phyloP scores from a whole-genome alignment of 2,888 invertebrate genomes.

The Leucophora obtusa region DNA sequence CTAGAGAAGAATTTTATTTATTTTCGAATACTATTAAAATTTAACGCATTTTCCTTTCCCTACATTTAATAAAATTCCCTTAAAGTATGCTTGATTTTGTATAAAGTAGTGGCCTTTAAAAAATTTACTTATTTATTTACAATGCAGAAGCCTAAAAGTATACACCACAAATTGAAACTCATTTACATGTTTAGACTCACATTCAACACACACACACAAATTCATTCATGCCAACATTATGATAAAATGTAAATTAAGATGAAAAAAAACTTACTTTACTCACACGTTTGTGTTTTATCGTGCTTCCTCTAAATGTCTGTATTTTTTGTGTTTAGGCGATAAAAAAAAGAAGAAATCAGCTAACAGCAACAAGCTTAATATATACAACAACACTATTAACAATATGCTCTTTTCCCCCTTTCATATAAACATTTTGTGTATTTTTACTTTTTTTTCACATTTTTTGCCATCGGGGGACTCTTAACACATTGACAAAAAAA shows the following conservation, averaged over 20 bases:
- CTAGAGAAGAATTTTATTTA: too few species aligned
- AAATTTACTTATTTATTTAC: too few species aligned
- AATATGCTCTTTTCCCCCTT: constrained; percentile 9
- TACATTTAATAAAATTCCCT: too few species aligned
- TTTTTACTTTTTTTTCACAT: background rate
- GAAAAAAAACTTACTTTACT: background rate
- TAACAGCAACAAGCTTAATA: constrained; percentile 48
- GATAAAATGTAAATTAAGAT: constrained; percentile 42
- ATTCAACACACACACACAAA: background rate
- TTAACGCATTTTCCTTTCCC: too few species aligned
- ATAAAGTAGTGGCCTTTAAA: too few species aligned
- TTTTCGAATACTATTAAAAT: too few species aligned
- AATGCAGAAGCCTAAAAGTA: constrained; percentile 28
- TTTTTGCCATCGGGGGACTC: constrained; percentile 46
- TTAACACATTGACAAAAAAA: constrained; percentile 49
- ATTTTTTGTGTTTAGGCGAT: background rate
- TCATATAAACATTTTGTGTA: constrained; percentile 2
- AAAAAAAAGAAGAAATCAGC: constrained; percentile 21
- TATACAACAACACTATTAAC: constrained; percentile 22
- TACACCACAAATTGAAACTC: constrained; percentile 39
- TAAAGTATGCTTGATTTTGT: background rate
- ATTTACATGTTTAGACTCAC: constrained; percentile 17
- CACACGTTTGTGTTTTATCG: background rate
- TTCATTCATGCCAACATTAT: constrained; percentile 18
- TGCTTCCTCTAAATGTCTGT: constrained; percentile 10